Conservation (phyloP, 2,797 vertebrate species). For the Tadarida brasiliensis region DNA sequence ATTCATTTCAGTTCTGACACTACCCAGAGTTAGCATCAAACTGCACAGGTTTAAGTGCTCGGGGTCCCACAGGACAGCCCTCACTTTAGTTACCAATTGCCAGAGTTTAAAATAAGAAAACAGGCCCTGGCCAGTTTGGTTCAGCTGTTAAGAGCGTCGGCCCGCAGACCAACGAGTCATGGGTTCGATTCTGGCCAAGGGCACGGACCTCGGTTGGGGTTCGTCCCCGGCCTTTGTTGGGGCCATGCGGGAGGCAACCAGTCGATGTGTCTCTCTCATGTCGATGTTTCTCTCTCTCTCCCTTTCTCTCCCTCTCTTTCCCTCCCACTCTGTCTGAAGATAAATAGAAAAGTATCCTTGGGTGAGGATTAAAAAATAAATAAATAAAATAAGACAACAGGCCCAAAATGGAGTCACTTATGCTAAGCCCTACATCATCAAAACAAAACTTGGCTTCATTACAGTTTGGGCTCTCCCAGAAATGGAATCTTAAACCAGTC, state of each 20-base stretch:
- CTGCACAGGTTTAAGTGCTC: background rate
- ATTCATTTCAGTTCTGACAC: background rate
- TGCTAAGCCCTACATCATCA: background rate
- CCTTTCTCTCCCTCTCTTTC: no score
- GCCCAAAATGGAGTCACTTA: background rate
- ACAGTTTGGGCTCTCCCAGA: background rate
- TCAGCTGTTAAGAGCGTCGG: no score
- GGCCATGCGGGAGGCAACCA: no score
- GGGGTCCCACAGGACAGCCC: background rate
- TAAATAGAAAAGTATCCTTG: no score
- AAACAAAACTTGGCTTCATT: background rate
- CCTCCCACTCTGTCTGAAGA: no score
- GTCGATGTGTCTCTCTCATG: no score
- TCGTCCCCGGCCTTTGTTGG: no score
- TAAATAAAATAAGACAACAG: background rate
- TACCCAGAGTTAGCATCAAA: background rate
- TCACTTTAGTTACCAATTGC: background rate
- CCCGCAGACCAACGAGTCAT: no score
- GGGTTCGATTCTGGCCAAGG: no score
- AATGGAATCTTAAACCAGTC: background rate
- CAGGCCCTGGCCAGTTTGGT: background rate
- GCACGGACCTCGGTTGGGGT: no score
- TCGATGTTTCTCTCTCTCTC: no score
- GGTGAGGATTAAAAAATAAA: no score
- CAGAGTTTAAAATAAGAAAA: background rate